Conservation (phyloP, 2,888 invertebrate species). For the Rhamnusium bicolor region DNA sequence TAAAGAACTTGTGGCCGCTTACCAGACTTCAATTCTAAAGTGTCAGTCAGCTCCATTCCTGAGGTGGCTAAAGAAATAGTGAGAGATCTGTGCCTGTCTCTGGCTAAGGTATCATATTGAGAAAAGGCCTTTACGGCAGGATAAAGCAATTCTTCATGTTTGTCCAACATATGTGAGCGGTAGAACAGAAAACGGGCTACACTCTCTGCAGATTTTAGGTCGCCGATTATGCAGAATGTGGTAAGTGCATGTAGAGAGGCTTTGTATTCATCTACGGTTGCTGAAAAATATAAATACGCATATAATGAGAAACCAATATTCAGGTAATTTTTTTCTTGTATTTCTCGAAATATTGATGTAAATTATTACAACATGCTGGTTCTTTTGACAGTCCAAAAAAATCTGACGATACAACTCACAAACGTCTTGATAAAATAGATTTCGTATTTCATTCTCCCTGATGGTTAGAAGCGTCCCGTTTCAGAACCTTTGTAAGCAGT, state of each 20-base stretch:
- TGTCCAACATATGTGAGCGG: conserved; percentile 77
- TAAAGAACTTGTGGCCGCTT: conserved; percentile 74
- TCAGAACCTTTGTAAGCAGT: too few species aligned
- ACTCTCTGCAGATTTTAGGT: conserved; percentile 77
- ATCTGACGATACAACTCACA: too few species aligned
- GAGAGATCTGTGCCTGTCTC: conserved; percentile 76
- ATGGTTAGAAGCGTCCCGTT: too few species aligned
- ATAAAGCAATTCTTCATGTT: conserved; percentile 76
- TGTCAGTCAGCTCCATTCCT: conserved; percentile 81
- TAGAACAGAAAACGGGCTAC: conserved; percentile 79
- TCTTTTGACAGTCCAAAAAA: too few species aligned
- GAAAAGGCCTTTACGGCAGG: conserved; percentile 77
- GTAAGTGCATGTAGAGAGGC: conserved; percentile 77
- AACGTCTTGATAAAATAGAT: too few species aligned
- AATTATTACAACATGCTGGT: too few species aligned
- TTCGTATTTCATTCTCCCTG: too few species aligned
- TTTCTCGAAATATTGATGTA: too few species aligned
- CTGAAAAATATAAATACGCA: conserved; percentile 59
- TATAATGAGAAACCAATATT: too few species aligned
- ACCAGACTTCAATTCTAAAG: conserved; percentile 75
- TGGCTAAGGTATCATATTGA: conserved; percentile 75
- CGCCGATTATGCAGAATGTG: conserved; percentile 76
- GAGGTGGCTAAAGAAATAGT: conserved; percentile 81
- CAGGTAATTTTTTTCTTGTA: too few species aligned
- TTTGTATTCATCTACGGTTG: conserved; percentile 77